Percentiles rank a stretch among this genome's conserved stretches.
Evolutionary conservation across 1,140 invertebrate species (phyloP).

Genomic region (Diorhabda elongata): DNA sequence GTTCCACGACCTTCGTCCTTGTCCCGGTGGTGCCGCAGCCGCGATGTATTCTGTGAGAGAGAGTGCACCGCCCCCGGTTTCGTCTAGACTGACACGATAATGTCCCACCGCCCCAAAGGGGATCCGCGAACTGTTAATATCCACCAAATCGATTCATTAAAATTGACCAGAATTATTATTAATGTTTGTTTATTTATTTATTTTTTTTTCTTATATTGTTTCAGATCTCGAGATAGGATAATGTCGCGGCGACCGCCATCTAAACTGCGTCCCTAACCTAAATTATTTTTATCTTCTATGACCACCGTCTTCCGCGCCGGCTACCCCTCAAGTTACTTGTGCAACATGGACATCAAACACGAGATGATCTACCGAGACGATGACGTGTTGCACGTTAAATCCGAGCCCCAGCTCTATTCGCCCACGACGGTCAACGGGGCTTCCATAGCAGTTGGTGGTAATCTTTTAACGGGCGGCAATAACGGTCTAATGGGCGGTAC

Average conservation of each 20-base stretch:
- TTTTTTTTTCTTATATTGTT: slow-evolving; percentile 24
- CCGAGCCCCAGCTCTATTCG: slow-evolving; percentile 40
- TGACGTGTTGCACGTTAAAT: slow-evolving; percentile 44
- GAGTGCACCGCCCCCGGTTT: slow-evolving; percentile 12
- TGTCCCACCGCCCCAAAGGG: slow-evolving; percentile 5
- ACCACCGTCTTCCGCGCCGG: slow-evolving; percentile 35
- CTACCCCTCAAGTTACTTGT: slow-evolving; percentile 19
- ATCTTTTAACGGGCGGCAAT: slow-evolving; percentile 9
- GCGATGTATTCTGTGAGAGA: neutral
- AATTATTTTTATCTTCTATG: slow-evolving; percentile 23
- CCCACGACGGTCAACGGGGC: slow-evolving; percentile 28
- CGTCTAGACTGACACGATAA: slow-evolving; percentile 23
- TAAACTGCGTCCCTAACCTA: slow-evolving; percentile 28
- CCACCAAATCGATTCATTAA: neutral
- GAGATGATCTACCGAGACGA: slow-evolving; percentile 43
- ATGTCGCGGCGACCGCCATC: slow-evolving; percentile 26
- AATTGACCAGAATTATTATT: neutral
- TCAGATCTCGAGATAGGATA: slow-evolving; percentile 31
- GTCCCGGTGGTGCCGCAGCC: slow-evolving; percentile 17
- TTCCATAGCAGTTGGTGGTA: slow-evolving; percentile 26
- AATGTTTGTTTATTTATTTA: neutral
- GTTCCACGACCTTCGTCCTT: slow-evolving; percentile 36
- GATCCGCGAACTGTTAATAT: too few species aligned
- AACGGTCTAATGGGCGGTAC: slow-evolving; percentile 26
- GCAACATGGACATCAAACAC: slow-evolving; percentile 45